These are phyloP conservation scores for Planiliza haematocheilus DNA, from an alignment of 2,113 vertebrate species.

Conservation along the genomic window DNA sequence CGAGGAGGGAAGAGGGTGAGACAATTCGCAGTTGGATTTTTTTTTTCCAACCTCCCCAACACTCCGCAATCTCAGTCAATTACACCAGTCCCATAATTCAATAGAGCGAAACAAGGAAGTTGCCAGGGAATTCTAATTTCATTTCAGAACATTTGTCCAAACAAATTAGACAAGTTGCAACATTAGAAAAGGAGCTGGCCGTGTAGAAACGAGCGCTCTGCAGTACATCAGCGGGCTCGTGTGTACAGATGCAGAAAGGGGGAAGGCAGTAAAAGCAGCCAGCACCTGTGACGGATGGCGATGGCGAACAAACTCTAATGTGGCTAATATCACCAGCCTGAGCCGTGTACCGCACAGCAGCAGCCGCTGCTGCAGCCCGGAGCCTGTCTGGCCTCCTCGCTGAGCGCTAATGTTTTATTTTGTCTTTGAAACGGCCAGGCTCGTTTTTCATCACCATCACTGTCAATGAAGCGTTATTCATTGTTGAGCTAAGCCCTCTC, in stretches of 20 bases:
- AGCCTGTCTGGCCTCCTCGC: slow-evolving; percentile 21
- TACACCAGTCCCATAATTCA: slow-evolving; percentile 74
- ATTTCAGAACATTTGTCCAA: slow-evolving; percentile 81
- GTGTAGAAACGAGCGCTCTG: slow-evolving; percentile 31
- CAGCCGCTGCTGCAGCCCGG: slow-evolving; percentile 14
- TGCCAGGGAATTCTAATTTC: slow-evolving; percentile 78
- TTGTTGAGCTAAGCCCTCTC: slow-evolving; percentile 67
- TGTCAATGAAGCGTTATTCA: slow-evolving; percentile 78
- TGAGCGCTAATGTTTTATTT: slow-evolving; percentile 66
- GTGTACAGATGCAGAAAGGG: slow-evolving; percentile 28
- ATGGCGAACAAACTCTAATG: slow-evolving; percentile 41
- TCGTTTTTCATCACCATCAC: slow-evolving; percentile 75
- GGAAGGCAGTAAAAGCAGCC: slow-evolving; percentile 30
- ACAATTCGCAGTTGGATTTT: slow-evolving; percentile 44
- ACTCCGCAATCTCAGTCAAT: slow-evolving; percentile 77
- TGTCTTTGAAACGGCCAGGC: slow-evolving; percentile 67
- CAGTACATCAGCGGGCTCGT: slow-evolving; percentile 32
- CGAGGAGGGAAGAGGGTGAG: slow-evolving; percentile 16
- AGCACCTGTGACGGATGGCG: slow-evolving; percentile 53
- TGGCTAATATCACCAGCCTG: slow-evolving; percentile 57
- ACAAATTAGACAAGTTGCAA: slow-evolving; percentile 75
- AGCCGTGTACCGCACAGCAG: slow-evolving; percentile 22
- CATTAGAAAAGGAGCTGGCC: slow-evolving; percentile 56
- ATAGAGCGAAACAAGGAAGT: slow-evolving; percentile 78
- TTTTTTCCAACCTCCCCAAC: slow-evolving; percentile 24